Base-by-base conservation (phyloP, 2,797 vertebrate genomes). In the Acanthurus lineatus region DNA sequence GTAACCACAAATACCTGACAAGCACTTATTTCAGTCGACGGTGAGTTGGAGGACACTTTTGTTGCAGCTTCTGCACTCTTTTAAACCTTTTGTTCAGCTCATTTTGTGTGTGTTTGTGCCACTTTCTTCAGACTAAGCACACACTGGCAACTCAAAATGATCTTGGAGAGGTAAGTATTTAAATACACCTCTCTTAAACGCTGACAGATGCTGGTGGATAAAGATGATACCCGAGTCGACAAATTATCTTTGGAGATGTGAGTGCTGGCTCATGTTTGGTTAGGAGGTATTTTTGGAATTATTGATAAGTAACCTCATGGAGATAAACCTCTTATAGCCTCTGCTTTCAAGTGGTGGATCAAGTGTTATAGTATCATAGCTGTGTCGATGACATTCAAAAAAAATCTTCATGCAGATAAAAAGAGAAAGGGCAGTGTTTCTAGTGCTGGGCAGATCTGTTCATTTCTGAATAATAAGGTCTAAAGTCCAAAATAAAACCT, bases 11-110 rank as follows among this genome's bases (percentile, higher is more conserved):
- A 49, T 10, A 78, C 56, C 68, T 57, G 52, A 70, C 48, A 0
- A 68, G 54, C 54, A 61, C 25, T 59, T 78, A 44, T 69, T 72
- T 14, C 45, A 64, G 62, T 57, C 72, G 58, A 44, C 10, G n/a
- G 45, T 49, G 74, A 77, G 73, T 77, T 67, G 47, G 51, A 79
- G 60, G 76, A 79, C 40, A 62, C 56, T 76, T 76, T 25, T 56
- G 48, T 25, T 19, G 14, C 51, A 69, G 64, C 52, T 28, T 47
- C 19, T 60, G 28, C 53, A 32, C 20, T 53, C 40, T 35, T 71
- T 67, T n/a, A 53, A 38, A 62, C 16, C 7, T 69, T 54, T 62
- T 69, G 32, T 42, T 51, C 16, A 11, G 6, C 42, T 73, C 3
- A 3, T 35, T n/a, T 56, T 67, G 42, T 25, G 51, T 48, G 22